Evolutionary conservation across 1,140 invertebrate genomes (phyloP), one percentile per base, ranked within the genome.

Genomic region (Leptopilina boulardi): DNA sequence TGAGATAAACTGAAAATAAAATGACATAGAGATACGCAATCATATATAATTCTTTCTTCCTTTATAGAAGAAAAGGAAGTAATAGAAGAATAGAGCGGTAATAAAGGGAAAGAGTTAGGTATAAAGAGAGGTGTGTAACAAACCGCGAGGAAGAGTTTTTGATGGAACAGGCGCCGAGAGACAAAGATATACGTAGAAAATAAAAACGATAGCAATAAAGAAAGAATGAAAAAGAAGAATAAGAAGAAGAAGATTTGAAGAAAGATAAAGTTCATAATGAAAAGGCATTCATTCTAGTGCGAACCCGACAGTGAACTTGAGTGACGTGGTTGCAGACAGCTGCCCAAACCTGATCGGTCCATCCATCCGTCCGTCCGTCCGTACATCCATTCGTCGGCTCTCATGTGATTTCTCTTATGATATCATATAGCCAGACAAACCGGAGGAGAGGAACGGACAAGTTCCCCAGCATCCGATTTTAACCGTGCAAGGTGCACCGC

Each of bases 301-400:
- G 86, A 85, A 79, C 66, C 87, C 86, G 86, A 88, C 82, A 82
- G 81, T 89, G 87, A 89, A 88, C 83, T 87, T 88, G 89, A 90
- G 89, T 89, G 89, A 91, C 90, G 90, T 88, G 87, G 84, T 86
- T 87, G 88, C 84, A 88, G 89, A 91, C 89, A 91, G 89, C 89
- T 91, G 89, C 89, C 89, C 87, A 90, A 90, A 91, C 87, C 87
- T 90, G 87, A 89, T 88, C 88, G 84, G 75, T 87, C 78, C 79
- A 80, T 84, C 59, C 77, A 80, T 84, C 59, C 77, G 77, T 80
- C 78, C 83, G 75, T 84, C 59, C 77, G 77, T 80, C 78, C 83
- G 75, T 87, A 80, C 84, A 82, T 86, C 82, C 85, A 80, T 86
- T 83, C 80, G 74, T 79, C 81, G 74, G 77, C 81, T 84, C 88